Base-by-base conservation (phyloP, 2,797 vertebrate genomes). In the Squalus acanthias region DNA sequence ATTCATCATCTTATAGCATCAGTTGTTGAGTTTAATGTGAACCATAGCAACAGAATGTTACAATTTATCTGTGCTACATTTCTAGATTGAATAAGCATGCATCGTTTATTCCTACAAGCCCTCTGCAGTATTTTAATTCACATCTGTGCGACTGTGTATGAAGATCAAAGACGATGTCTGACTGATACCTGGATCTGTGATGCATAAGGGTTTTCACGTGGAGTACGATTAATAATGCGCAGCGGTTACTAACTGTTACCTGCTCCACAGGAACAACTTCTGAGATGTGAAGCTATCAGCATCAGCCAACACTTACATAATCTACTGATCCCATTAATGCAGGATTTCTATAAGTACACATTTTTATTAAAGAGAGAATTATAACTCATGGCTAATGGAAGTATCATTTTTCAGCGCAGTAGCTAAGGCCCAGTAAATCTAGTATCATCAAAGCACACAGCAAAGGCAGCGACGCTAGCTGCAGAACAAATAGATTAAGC, bases 41-140 rank as follows among this genome's bases (percentile, higher is more conserved):
- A 95, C 94, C 94, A 95, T 50, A 60, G 94, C 94, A 53, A 50
- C 94, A 95, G 70, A 76, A 95, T 95, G 94, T 76, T 95, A 95
- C 94, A 95, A 95, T 53, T 95, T 72, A 95, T 95, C 70, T 93
- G 39, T 24, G 91, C 63, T 69, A 39, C 46, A 53, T 74, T 24
- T 57, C 94, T 76, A 72, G 69, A 76, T 95, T 95, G 94, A 95
- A 76, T 95, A 60, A 95, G 53, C 70, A 95, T 95, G 94, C 53
- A 72, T 57, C 15, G 50, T 4, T 95, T 74, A 65, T 57, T 60
- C 46, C 70, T 24, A 95, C 70, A 74, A 92, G 46, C 94, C 29
- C 70, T 57, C 94, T 95, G 93, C 60, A 65, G 60, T 63, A n/a
- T 65, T 91, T 63, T 72, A 95, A 74, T 95, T 95, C 94, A 95